A percentile compares a stretch with the other conserved stretches of the same genome.
Conservation (phyloP, 2,797 vertebrate species). For the Lepus townsendii region DNA sequence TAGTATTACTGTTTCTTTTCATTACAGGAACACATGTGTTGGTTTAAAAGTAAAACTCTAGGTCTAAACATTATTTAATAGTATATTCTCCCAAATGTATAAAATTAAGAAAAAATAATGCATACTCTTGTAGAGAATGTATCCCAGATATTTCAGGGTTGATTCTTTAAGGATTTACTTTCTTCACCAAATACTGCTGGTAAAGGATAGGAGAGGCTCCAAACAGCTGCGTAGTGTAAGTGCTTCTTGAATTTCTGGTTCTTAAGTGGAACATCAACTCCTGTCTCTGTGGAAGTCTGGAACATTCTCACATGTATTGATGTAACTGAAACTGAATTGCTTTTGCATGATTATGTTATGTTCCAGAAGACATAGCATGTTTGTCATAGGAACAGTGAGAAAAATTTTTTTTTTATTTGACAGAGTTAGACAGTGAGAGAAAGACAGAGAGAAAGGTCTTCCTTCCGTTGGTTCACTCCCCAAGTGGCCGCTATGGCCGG, state of each 20-base stretch:
- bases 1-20: conserved; percentile 2
- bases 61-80: conserved; percentile 20
- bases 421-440: too few species aligned
- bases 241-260: conserved; percentile 2
- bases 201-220: background rate
- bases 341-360: conserved; percentile 46
- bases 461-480: too few species aligned
- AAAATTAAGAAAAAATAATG: conserved; percentile 33
- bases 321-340: conserved; percentile 34
- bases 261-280: background rate
- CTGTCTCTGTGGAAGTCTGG: conserved; percentile 5
- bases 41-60: conserved; percentile 17
- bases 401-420: too few species aligned
- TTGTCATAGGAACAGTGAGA: background rate
- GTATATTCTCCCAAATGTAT: conserved; percentile 19
- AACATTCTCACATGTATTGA: background rate
- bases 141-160: background rate
- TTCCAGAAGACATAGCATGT: conserved; percentile 40
- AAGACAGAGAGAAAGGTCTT: too few species aligned
- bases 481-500: too few species aligned
- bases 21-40: background rate
- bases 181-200: background rate
- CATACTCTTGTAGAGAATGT: background rate
- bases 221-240: background rate
- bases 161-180: conserved; percentile 9